Evolutionary conservation across 92 coral and sea anemone genomes (phyloP).

Genomic region (Actinostola sp.): DNA sequence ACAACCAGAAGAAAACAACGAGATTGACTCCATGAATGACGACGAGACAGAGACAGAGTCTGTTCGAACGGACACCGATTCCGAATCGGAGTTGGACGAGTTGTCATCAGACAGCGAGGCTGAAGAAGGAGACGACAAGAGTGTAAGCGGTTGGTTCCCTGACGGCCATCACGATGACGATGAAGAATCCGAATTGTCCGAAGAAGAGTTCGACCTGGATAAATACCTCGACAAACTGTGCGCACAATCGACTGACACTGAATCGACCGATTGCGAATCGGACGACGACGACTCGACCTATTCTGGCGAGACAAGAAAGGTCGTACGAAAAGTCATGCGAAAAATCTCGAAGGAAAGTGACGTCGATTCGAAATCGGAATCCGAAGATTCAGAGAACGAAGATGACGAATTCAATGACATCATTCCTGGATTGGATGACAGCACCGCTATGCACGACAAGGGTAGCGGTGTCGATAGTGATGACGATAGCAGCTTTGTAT

Average conservation of each 20-base stretch:
- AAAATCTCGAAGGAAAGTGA: conserved; percentile 10
- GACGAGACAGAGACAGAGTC: conserved; percentile 26
- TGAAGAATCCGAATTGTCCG: conserved; percentile 20
- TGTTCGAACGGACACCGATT: conserved; percentile 12
- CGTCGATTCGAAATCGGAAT: conserved; percentile 37
- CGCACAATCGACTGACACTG: conserved; percentile 34
- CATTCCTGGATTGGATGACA: not conserved
- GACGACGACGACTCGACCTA: conserved; percentile 11
- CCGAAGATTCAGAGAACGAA: conserved; percentile 18
- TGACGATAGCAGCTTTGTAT: conserved; percentile 5
- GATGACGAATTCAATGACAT: not conserved
- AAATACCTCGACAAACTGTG: conserved; percentile 44
- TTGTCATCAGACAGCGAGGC: not conserved
- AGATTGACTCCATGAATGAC: conserved; percentile 20
- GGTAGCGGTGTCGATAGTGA: not conserved
- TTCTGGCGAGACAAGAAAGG: conserved; percentile 15
- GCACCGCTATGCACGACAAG: not conserved
- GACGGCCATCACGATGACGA: conserved; percentile 11
- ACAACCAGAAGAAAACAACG: not conserved
- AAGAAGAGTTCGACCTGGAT: conserved; percentile 52
- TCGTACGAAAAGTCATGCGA: conserved; percentile 33
- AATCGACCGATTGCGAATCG: conserved; percentile 28
- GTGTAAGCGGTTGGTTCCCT: not conserved
- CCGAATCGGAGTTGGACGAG: conserved; percentile 23
- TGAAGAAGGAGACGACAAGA: not conserved